Percentiles rank a stretch among this genome's conserved stretches.
These are phyloP conservation scores for Lytechinus pictus DNA, from an alignment of 35 echinoderm and acorn worm genomes.

Conservation along the genomic window DNA sequence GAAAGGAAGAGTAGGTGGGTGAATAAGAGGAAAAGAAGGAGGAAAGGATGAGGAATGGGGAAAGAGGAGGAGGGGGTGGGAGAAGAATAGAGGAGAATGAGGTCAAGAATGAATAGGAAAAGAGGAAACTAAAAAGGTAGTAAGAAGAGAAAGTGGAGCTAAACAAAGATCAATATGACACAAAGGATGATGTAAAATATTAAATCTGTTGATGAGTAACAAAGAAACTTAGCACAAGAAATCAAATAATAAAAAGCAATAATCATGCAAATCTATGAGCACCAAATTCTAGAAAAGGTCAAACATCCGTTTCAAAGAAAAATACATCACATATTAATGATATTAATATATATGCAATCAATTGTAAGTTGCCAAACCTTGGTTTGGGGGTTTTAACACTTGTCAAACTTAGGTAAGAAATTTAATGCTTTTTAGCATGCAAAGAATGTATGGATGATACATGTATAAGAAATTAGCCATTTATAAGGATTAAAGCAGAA, in stretches of 20 bases:
- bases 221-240: not conserved
- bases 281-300: not conserved
- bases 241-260: not conserved
- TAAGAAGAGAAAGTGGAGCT: not conserved
- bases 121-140: not conserved
- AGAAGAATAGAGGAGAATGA: not conserved
- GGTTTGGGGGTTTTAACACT: no score
- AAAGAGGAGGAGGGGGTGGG: not conserved
- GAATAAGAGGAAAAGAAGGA: constrained; percentile 21
- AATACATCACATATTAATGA: no score
- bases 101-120: not conserved
- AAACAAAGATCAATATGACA: not conserved
- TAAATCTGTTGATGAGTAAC: not conserved
- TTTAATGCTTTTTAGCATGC: no score
- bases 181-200: not conserved
- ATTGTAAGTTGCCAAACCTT: not conserved
- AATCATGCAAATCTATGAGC: not conserved
- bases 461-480: no score
- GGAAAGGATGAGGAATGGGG: not conserved
- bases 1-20: not conserved
- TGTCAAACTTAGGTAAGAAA: no score
- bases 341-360: not conserved
- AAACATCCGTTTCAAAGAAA: not conserved
- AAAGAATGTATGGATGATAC: no score
- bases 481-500: no score